These are phyloP conservation scores for Meloidogyne exigua DNA, from an alignment of 1,140 invertebrate species.

Conservation along the genomic window DNA sequence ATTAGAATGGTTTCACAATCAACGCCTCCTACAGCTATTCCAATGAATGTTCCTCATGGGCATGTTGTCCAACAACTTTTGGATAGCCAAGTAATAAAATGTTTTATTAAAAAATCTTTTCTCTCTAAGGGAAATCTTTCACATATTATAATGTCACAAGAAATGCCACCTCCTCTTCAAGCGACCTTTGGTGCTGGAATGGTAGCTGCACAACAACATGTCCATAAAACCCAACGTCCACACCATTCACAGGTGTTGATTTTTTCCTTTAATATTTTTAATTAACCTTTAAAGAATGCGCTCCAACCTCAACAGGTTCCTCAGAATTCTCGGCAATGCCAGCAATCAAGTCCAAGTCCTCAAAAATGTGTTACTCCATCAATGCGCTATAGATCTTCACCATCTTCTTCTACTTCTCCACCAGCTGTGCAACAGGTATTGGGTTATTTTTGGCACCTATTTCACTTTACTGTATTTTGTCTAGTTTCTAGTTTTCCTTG, in stretches of 20 bases:
- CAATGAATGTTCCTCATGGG: slow-evolving; percentile 52
- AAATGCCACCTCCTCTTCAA: slow-evolving; percentile 16
- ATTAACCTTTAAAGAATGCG: neutral
- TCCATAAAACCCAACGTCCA: neutral
- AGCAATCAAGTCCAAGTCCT: neutral
- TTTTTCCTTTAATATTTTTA: neutral
- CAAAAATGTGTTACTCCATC: neutral
- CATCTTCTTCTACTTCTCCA: neutral
- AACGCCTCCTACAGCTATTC: slow-evolving; percentile 42
- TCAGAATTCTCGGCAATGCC: neutral
- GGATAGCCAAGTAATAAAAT: slow-evolving; percentile 34
- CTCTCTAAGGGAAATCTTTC: slow-evolving; percentile 39
- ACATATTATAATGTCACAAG: slow-evolving; percentile 54
- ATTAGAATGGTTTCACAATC: slow-evolving; percentile 57
- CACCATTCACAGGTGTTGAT: neutral
- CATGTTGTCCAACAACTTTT: slow-evolving; percentile 55
- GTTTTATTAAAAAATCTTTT: slow-evolving; percentile 28
- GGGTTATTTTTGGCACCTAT: too few species aligned
- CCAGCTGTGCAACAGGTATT: slow-evolving; percentile 7
- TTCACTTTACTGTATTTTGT: too few species aligned
- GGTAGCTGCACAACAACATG: neutral
- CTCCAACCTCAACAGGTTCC: neutral
- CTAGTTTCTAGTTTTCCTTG: too few species aligned
- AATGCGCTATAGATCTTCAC: neutral
- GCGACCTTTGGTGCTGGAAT: neutral